A percentile compares a stretch with the other conserved stretches of the same genome.
Evolutionary conservation across 2,888 invertebrate species (phyloP).

Genomic region (Brachynemurus nebulosus): DNA sequence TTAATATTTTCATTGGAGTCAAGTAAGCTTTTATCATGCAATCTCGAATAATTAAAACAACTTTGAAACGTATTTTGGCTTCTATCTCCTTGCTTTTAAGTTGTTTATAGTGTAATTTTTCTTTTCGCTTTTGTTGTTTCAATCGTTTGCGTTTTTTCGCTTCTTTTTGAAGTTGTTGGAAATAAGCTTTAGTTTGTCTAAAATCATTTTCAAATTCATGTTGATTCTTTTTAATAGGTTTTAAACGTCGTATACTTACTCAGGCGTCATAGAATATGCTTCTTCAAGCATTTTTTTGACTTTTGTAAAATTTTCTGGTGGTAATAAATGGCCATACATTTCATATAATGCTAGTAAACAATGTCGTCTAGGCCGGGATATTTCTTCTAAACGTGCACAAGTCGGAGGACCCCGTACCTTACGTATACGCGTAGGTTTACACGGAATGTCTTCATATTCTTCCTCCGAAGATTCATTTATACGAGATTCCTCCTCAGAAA

Average conservation of each 20-base stretch:
- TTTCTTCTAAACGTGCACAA: constrained; percentile 1
- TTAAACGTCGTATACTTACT: neutral
- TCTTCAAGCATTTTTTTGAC: constrained; percentile 5
- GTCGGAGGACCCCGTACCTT: too few species aligned
- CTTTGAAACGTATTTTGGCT: neutral
- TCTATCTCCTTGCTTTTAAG: neutral
- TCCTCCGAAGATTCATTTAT: too few species aligned
- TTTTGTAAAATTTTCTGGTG: neutral
- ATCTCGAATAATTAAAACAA: neutral
- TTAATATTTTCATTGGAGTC: constrained; percentile 2
- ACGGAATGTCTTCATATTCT: too few species aligned
- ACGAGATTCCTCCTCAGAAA: too few species aligned
- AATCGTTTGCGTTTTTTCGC: neutral
- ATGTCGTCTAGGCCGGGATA: neutral
- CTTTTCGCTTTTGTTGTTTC: neutral
- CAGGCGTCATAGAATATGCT: constrained; percentile 1
- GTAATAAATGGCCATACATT: neutral
- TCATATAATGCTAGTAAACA: neutral
- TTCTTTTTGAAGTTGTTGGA: neutral
- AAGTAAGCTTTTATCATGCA: constrained; percentile 2
- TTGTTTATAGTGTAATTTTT: neutral
- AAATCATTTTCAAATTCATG: neutral
- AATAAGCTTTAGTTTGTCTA: constrained; percentile 3
- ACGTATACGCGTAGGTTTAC: too few species aligned
- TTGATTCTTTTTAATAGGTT: neutral